Evolutionary conservation across 2,113 vertebrate genomes (phyloP).

Genomic region (Ptilorrhoa leucosticta): DNA sequence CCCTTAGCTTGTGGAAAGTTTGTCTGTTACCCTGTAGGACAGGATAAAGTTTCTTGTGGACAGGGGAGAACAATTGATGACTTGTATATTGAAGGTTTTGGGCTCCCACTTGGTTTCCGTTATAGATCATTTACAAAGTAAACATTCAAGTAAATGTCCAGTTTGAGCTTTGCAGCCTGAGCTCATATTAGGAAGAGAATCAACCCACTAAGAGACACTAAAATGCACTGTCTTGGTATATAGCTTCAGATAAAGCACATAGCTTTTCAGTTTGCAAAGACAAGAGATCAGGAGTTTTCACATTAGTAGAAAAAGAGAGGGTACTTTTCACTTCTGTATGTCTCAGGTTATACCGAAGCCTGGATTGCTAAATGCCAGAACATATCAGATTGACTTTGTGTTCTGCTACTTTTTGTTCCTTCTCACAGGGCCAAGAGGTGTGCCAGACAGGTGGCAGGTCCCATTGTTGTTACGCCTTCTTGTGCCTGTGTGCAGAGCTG

Average conservation of each 20-base stretch:
- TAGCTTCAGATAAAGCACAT: neutral
- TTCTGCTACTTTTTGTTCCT: neutral
- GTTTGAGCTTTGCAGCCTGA: neutral
- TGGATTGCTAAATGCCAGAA: neutral
- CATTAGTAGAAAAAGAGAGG: neutral
- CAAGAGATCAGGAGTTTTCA: neutral
- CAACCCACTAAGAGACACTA: neutral
- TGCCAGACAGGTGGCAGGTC: neutral
- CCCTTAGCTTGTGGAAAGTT: neutral
- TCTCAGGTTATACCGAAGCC: neutral
- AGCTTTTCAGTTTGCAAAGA: neutral
- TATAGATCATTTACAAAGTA: neutral
- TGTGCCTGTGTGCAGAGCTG: neutral
- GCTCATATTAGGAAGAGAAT: neutral
- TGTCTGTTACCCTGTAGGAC: neutral
- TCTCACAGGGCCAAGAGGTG: neutral
- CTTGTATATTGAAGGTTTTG: neutral
- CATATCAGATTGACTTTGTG: neutral
- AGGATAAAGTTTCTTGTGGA: neutral
- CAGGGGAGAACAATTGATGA: neutral
- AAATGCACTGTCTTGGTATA: neutral
- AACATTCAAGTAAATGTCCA: neutral
- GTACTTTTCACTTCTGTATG: neutral
- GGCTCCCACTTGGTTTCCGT: neutral
- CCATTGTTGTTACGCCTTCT: neutral